Evolutionary conservation across 2,113 vertebrate genomes (phyloP).

Genomic region (Carollia perspicillata): DNA sequence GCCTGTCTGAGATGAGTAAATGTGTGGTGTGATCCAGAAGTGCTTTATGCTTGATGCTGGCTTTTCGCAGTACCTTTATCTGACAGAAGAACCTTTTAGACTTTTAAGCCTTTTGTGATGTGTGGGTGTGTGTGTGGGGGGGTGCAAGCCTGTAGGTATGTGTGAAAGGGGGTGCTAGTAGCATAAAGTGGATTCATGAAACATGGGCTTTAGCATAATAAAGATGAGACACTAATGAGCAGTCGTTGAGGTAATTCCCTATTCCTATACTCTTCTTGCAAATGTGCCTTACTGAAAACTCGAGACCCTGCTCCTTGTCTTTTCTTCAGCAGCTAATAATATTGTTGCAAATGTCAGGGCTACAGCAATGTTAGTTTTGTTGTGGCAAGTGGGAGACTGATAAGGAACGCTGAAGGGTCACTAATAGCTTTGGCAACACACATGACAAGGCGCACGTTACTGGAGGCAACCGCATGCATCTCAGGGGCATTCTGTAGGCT

Average conservation of each 20-base stretch:
- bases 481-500: not conserved
- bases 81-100: conserved; percentile 32
- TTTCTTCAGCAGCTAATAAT: conserved; percentile 23
- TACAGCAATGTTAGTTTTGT: not conserved
- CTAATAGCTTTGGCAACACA: conserved; percentile 43
- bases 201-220: conserved; percentile 50
- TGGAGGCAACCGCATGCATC: not conserved
- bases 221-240: not conserved
- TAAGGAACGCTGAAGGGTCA: conserved; percentile 38
- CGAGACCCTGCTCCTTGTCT: not conserved
- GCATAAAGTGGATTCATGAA: not conserved
- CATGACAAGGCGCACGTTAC: not conserved
- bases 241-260: not conserved
- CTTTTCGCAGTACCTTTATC: conserved; percentile 12
- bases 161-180: not conserved
- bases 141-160: not conserved
- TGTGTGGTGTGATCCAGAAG: not conserved
- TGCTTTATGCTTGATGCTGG: conserved; percentile 31
- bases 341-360: conserved; percentile 44
- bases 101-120: not conserved
- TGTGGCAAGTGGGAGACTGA: conserved; percentile 4
- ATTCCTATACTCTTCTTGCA: not conserved
- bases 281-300: not conserved
- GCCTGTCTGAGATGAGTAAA: conserved; percentile 32
- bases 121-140: not conserved